Conservation (phyloP, 2,797 vertebrate genomes). For the Synaphobranchus kaupii region DNA sequence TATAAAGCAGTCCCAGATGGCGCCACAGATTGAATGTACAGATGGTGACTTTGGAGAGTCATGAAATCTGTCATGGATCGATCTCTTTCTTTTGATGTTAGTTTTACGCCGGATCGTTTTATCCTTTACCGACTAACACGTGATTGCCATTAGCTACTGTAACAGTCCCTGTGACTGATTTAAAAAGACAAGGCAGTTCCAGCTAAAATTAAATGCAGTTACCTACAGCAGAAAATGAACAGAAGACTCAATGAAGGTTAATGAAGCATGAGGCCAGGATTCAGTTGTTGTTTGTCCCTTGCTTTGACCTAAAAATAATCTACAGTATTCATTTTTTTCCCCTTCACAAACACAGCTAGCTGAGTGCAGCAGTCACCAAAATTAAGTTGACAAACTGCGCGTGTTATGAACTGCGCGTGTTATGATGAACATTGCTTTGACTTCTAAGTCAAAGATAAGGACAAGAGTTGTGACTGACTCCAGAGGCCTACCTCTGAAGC, state of each 20-base stretch:
- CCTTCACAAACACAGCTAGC: not conserved
- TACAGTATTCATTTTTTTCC: not conserved
- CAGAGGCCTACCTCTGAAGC: not conserved
- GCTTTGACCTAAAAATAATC: not conserved
- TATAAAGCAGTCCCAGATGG: not conserved
- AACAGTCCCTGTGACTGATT: not conserved
- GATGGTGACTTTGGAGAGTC: not conserved
- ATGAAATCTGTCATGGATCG: not conserved
- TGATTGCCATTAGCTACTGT: not conserved
- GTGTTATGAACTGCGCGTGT: too few species aligned
- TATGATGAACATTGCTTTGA: not conserved
- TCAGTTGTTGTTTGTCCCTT: not conserved
- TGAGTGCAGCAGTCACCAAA: not conserved
- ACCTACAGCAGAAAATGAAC: not conserved
- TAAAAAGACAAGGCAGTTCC: not conserved
- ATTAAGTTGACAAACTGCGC: too few species aligned
- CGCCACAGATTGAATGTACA: not conserved
- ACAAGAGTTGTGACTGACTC: not conserved
- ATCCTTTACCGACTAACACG: not conserved
- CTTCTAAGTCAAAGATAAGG: not conserved
- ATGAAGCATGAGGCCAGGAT: not conserved
- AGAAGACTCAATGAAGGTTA: not conserved
- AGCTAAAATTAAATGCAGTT: not conserved
- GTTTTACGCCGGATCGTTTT: not conserved
- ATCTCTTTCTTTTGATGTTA: not conserved